These are phyloP conservation scores for Drosophila nr. fundita DNA, from an alignment of 2,888 invertebrate species.

Conservation along the genomic window DNA sequence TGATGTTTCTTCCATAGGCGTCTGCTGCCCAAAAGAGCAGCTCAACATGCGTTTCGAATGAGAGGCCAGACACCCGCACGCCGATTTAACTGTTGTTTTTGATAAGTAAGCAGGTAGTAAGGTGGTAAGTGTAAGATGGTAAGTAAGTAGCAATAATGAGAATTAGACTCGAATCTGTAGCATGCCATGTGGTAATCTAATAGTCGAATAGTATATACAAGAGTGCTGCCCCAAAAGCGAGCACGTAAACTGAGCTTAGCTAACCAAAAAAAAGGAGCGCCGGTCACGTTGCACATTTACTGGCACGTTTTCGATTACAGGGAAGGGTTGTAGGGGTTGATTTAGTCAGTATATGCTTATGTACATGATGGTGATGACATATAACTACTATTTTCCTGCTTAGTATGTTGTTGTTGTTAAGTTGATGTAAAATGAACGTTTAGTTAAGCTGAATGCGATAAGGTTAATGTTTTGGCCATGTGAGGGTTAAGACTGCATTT, in stretches of 20 bases:
- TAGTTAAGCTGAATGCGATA: constrained; percentile 39
- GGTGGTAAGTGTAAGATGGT: constrained; percentile 28
- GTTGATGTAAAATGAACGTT: constrained; percentile 47
- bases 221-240: constrained; percentile 28
- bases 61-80: constrained; percentile 34
- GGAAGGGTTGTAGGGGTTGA: constrained; percentile 11
- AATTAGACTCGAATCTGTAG: constrained; percentile 48
- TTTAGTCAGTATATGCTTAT: constrained; percentile 5
- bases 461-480: constrained; percentile 20
- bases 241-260: constrained; percentile 57
- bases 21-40: constrained; percentile 58
- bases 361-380: constrained; percentile 66
- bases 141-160: constrained; percentile 53
- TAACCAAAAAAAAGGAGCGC: constrained; percentile 60
- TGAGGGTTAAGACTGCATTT: constrained; percentile 21
- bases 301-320: constrained; percentile 67
- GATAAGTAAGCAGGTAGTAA: constrained; percentile 34
- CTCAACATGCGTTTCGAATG: constrained; percentile 51
- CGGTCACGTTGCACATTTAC: constrained; percentile 68
- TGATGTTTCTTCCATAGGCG: constrained; percentile 67
- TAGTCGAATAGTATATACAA: constrained; percentile 47
- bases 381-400: constrained; percentile 47
- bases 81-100: constrained; percentile 45
- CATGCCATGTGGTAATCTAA: constrained; percentile 46
- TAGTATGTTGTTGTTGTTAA: constrained; percentile 13